phyloP scores from a whole-genome alignment of 92 coral and sea anemone genomes.

The Paragorgia papillata region DNA sequence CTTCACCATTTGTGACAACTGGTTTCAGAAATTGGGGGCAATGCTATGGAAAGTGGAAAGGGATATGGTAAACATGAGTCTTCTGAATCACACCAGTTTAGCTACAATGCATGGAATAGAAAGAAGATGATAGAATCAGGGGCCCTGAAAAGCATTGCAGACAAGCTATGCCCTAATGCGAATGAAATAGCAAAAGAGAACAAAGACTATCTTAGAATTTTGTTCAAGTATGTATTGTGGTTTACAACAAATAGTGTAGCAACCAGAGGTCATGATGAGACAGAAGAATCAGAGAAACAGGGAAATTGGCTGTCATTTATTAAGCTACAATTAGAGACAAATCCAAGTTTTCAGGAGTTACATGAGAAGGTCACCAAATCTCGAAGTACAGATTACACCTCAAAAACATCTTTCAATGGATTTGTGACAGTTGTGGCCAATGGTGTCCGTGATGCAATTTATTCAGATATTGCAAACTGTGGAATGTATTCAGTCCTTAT shows the following conservation, averaged over 20 bases:
- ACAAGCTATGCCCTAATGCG: conserved; percentile 7
- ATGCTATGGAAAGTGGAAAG: conserved; percentile 15
- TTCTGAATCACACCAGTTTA: conserved; percentile 6
- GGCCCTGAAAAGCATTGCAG: not conserved
- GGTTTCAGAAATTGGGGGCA: conserved; percentile 22
- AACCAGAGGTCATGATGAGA: conserved; percentile 16
- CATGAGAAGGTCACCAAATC: not conserved
- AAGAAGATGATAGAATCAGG: conserved; percentile 14
- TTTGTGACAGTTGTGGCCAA: conserved; percentile 11
- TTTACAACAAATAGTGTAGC: conserved; percentile 11
- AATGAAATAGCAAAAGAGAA: conserved; percentile 7
- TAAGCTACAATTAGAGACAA: conserved; percentile 17
- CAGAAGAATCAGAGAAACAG: conserved; percentile 18
- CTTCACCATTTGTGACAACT: conserved; percentile 16
- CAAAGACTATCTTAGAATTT: not conserved
- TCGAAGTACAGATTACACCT: conserved; percentile 8
- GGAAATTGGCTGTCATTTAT: conserved; percentile 12
- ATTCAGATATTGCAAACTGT: conserved; percentile 2
- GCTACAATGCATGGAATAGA: conserved; percentile 5
- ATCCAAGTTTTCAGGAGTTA: not conserved
- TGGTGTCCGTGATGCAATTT: not conserved
- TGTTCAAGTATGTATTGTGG: conserved; percentile 18
- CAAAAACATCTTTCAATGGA: conserved; percentile 17
- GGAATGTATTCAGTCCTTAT: conserved; percentile 22
- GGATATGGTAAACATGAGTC: conserved; percentile 4